Conservation (phyloP, 1,140 invertebrate species). For the Physella acuta region DNA sequence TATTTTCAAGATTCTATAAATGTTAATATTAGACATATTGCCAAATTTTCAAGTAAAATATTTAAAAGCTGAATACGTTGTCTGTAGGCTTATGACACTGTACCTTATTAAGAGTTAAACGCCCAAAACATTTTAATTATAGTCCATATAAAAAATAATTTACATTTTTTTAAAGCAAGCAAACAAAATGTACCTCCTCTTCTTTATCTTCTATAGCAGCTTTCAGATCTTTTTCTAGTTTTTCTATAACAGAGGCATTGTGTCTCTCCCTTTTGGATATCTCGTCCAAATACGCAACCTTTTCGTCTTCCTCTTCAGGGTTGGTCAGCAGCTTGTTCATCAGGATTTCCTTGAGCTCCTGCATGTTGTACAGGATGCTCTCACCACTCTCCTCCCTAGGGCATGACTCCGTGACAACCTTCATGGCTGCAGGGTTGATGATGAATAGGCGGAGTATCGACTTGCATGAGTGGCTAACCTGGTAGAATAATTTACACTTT, state of each 20-base stretch:
- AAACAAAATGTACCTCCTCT: slow-evolving; percentile 44
- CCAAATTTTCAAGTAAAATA: too few species aligned
- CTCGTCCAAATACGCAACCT: slow-evolving; percentile 50
- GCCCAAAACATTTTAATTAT: too few species aligned
- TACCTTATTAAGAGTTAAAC: too few species aligned
- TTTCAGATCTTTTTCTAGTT: slow-evolving; percentile 52
- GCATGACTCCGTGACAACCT: slow-evolving; percentile 33
- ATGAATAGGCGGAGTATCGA: slow-evolving; percentile 53
- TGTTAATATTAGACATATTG: too few species aligned
- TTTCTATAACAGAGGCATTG: slow-evolving; percentile 53
- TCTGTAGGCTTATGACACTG: too few species aligned
- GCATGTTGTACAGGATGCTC: slow-evolving; percentile 38
- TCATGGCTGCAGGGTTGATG: slow-evolving; percentile 48
- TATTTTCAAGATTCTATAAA: too few species aligned
- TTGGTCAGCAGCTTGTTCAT: slow-evolving; percentile 54
- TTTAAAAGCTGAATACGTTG: too few species aligned
- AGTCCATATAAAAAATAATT: too few species aligned
- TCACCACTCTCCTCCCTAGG: slow-evolving; percentile 18
- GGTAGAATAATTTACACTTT: too few species aligned
- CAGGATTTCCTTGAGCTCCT: slow-evolving; percentile 53
- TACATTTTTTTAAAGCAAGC: too few species aligned
- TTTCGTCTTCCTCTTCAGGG: slow-evolving; percentile 56
- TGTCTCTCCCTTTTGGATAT: slow-evolving; percentile 50
- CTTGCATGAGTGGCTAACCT: slow-evolving; percentile 52
- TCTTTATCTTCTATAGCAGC: slow-evolving; percentile 55